Evolutionary conservation across 2,888 invertebrate genomes (phyloP).

Genomic region (Drosophila aldrichi): DNA sequence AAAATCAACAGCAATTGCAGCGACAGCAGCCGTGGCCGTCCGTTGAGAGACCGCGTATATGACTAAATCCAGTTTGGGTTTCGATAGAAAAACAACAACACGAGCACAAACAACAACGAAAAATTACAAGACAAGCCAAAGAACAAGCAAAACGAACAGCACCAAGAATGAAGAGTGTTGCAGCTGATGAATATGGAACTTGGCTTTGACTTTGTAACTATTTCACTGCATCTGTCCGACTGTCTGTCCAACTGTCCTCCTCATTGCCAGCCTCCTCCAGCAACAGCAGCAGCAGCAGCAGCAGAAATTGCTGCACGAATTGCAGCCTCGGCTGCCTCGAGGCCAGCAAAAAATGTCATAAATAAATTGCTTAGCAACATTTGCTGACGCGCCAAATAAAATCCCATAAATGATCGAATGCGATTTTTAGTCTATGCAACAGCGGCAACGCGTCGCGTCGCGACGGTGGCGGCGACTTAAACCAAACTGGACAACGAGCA

Average conservation of each 20-base stretch:
- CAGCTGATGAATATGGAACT: slow-evolving; percentile 84
- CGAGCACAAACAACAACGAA: slow-evolving; percentile 59
- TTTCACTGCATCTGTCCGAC: slow-evolving; percentile 62
- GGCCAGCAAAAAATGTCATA: slow-evolving; percentile 76
- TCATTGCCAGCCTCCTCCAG: slow-evolving; percentile 11
- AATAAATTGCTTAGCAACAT: slow-evolving; percentile 82
- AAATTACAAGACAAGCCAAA: slow-evolving; percentile 76
- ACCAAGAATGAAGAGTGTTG: slow-evolving; percentile 81
- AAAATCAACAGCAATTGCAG: slow-evolving; percentile 67
- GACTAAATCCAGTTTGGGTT: slow-evolving; percentile 79
- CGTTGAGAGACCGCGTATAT: slow-evolving; percentile 58
- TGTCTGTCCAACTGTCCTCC: not conserved
- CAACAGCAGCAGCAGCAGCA: not conserved
- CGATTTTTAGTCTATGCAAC: slow-evolving; percentile 82
- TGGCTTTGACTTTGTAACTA: slow-evolving; percentile 80
- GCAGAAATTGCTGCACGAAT: slow-evolving; percentile 80
- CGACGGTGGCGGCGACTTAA: slow-evolving; percentile 65
- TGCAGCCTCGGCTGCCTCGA: slow-evolving; percentile 48
- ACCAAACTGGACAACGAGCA: slow-evolving; percentile 54
- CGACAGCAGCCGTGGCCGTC: slow-evolving; percentile 32
- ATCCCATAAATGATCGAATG: slow-evolving; percentile 84
- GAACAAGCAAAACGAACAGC: slow-evolving; percentile 65
- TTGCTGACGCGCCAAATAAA: slow-evolving; percentile 84
- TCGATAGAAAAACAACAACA: slow-evolving; percentile 74
- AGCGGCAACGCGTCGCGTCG: slow-evolving; percentile 37